Evolutionary conservation across 2,797 vertebrate genomes (phyloP).

Genomic region (Strix occidentalis): DNA sequence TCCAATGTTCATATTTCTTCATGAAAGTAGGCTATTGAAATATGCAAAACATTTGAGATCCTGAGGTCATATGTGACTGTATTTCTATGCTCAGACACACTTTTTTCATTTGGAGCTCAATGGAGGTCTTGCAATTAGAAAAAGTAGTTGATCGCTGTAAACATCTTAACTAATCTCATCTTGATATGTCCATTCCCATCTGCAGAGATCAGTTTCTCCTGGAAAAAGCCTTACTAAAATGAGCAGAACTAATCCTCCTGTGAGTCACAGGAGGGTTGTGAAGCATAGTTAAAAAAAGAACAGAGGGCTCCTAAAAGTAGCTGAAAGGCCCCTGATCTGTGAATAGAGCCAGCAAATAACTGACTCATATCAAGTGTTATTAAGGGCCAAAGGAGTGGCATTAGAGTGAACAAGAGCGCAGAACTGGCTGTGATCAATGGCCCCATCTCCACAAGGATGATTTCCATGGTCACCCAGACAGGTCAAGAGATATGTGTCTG

Average conservation of each 20-base stretch:
- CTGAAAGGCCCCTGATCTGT: background rate
- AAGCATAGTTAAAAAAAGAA: background rate
- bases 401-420: background rate
- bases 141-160: background rate
- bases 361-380: background rate
- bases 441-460: background rate
- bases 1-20: constrained; percentile 28
- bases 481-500: background rate
- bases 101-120: background rate
- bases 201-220: background rate
- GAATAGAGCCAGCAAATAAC: constrained; percentile 16
- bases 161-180: background rate
- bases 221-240: background rate
- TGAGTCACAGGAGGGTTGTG: background rate
- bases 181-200: background rate
- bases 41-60: background rate
- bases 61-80: background rate
- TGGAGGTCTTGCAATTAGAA: background rate
- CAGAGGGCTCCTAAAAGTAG: background rate
- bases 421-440: background rate
- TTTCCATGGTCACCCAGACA: background rate
- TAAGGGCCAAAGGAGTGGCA: background rate
- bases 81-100: background rate
- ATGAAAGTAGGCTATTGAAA: background rate
- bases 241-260: background rate